Percentiles rank a stretch among this genome's conserved stretches.
These are phyloP conservation scores for Lamellibrachia columna DNA, from an alignment of 2,888 invertebrate species.

Conservation along the genomic window DNA sequence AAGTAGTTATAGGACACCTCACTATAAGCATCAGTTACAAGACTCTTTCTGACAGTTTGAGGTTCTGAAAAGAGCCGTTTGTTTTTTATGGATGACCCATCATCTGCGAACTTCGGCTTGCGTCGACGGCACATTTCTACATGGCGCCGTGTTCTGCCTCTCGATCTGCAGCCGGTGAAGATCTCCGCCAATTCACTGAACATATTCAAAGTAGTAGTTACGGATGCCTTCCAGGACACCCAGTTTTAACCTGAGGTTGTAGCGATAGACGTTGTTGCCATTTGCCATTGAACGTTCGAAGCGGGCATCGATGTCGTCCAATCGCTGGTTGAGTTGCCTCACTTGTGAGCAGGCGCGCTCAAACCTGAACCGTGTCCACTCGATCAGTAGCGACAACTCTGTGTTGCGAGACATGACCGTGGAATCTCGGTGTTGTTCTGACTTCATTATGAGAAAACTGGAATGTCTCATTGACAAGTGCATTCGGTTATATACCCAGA, in stretches of 20 bases:
- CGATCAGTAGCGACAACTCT: not conserved
- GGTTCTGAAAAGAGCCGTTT: slow-evolving; percentile 6
- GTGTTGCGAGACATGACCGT: not conserved
- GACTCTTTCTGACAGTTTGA: not conserved
- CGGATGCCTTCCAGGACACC: slow-evolving; percentile 31
- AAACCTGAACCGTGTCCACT: not conserved
- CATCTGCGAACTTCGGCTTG: not conserved
- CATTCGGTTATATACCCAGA: not conserved
- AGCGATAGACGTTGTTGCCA: not conserved
- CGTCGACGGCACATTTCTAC: not conserved
- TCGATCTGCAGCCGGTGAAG: not conserved
- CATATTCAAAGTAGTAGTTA: slow-evolving; percentile 31
- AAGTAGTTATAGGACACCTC: not conserved
- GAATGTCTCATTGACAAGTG: not conserved
- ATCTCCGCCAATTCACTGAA: not conserved
- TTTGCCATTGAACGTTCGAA: slow-evolving; percentile 25
- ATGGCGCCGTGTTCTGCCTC: not conserved
- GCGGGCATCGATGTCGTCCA: slow-evolving; percentile 26
- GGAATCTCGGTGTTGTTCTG: not conserved
- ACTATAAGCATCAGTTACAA: not conserved
- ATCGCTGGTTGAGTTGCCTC: slow-evolving; percentile 27
- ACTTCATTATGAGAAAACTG: not conserved
- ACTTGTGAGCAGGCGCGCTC: slow-evolving; percentile 26
- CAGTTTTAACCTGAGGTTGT: slow-evolving; percentile 29
- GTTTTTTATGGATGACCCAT: not conserved